A percentile compares a stretch with the other conserved stretches of the same genome.
phyloP scores from a whole-genome alignment of 1,140 invertebrate species.

The Hyposmocoma kahamanoa region DNA sequence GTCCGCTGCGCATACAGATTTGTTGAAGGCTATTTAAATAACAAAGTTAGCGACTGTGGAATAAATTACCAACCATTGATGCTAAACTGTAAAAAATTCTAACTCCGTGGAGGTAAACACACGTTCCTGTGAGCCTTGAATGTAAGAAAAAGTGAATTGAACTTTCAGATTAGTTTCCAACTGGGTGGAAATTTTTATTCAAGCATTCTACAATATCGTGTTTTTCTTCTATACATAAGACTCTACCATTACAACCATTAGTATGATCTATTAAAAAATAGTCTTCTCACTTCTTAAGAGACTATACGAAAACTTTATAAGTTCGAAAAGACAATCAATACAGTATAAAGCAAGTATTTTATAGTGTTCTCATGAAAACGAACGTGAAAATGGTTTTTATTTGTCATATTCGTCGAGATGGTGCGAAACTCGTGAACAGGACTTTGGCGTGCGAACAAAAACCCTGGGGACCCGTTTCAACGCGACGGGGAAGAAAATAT shows the following conservation, averaged over 20 bases:
- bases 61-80: conserved; percentile 33
- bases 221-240: too few species aligned
- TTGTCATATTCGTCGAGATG: conserved; percentile 40
- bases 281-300: too few species aligned
- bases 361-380: conserved; percentile 27
- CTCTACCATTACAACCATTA: too few species aligned
- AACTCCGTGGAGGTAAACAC: conserved; percentile 13
- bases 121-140: conserved; percentile 14
- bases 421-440: conserved; percentile 44
- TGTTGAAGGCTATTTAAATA: conserved; percentile 37
- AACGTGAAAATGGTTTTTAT: conserved; percentile 36
- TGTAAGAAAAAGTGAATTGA: conserved; percentile 8
- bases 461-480: not conserved
- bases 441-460: conserved; percentile 48
- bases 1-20: conserved; percentile 21
- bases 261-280: too few species aligned
- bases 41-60: conserved; percentile 30
- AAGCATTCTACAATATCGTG: too few species aligned
- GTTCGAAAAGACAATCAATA: too few species aligned
- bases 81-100: conserved; percentile 9
- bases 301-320: too few species aligned
- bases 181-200: too few species aligned
- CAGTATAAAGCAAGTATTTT: too few species aligned
- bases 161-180: too few species aligned
- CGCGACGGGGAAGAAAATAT: not conserved